Evolutionary conservation across 1,140 invertebrate genomes (phyloP).

Genomic region (Panulirus ornatus): DNA sequence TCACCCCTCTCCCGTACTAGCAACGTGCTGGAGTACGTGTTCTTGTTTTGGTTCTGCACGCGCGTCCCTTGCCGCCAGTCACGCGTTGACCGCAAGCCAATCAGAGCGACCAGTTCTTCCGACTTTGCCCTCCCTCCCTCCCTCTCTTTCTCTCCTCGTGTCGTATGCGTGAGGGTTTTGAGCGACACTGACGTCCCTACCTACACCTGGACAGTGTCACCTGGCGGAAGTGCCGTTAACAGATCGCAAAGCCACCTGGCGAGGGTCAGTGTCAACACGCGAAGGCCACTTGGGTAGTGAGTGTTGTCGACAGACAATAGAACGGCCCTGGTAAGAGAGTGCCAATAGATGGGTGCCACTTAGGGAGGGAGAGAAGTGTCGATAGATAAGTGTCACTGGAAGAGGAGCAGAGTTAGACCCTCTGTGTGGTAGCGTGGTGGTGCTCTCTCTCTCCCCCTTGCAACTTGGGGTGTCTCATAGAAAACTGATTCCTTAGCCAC

Average conservation of each 20-base stretch:
- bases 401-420: slow-evolving; percentile 37
- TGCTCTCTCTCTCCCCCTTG: slow-evolving; percentile 44
- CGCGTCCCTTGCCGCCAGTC: slow-evolving; percentile 54
- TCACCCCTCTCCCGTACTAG: neutral
- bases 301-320: too few relatives aligned
- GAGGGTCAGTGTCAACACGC: too few relatives aligned
- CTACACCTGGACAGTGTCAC: too few relatives aligned
- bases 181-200: too few relatives aligned
- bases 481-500: slow-evolving; percentile 48
- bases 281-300: too few relatives aligned
- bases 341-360: too few relatives aligned
- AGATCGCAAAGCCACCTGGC: too few relatives aligned
- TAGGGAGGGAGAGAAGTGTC: too few relatives aligned
- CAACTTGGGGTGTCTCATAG: slow-evolving; percentile 46
- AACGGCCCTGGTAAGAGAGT: too few relatives aligned
- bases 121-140: neutral
- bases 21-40: slow-evolving; percentile 66
- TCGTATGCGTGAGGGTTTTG: neutral
- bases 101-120: slow-evolving; percentile 17
- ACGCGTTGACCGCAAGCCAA: slow-evolving; percentile 49
- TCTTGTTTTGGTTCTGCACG: slow-evolving; percentile 72
- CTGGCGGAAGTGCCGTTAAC: too few relatives aligned
- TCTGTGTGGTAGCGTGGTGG: slow-evolving; percentile 6
- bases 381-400: neutral
- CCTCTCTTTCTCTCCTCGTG: neutral